These are phyloP conservation scores for Podarcis muralis DNA, from an alignment of 2,113 vertebrate species.

Conservation along the genomic window DNA sequence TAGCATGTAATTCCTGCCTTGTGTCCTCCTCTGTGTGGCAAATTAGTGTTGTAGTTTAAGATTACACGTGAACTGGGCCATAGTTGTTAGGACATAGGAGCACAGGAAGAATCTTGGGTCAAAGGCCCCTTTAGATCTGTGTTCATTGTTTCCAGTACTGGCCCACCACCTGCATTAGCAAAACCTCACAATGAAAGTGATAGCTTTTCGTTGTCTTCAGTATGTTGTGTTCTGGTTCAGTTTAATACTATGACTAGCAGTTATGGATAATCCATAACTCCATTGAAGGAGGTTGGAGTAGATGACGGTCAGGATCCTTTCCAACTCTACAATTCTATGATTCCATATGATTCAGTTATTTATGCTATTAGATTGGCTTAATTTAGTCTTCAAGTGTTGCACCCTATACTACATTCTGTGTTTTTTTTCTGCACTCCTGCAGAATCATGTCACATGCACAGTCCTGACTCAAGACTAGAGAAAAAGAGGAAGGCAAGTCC, in stretches of 20 bases:
- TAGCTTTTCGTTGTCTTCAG: not conserved
- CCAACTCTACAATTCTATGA: too few relatives aligned
- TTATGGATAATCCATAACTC: not conserved
- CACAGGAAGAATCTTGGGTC: not conserved
- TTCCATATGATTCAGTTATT: not conserved
- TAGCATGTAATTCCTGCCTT: too few relatives aligned
- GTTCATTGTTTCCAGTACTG: not conserved
- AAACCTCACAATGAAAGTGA: not conserved
- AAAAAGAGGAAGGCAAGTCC: not conserved
- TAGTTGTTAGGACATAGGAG: not conserved
- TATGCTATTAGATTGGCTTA: not conserved
- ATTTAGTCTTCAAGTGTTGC: not conserved
- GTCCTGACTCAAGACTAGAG: not conserved
- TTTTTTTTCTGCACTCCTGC: not conserved
- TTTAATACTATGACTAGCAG: not conserved
- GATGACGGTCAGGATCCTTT: too few relatives aligned
- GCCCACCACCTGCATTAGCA: not conserved
- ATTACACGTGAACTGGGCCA: too few relatives aligned
- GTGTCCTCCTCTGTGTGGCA: too few relatives aligned
- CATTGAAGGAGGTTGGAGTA: too few relatives aligned
- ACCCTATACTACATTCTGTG: not conserved
- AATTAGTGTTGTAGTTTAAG: too few relatives aligned
- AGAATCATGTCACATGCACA: not conserved
- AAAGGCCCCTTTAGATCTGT: not conserved
- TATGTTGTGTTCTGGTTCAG: not conserved